Conservation (phyloP, 2,797 vertebrate species). For the Macropodus opercularis region DNA sequence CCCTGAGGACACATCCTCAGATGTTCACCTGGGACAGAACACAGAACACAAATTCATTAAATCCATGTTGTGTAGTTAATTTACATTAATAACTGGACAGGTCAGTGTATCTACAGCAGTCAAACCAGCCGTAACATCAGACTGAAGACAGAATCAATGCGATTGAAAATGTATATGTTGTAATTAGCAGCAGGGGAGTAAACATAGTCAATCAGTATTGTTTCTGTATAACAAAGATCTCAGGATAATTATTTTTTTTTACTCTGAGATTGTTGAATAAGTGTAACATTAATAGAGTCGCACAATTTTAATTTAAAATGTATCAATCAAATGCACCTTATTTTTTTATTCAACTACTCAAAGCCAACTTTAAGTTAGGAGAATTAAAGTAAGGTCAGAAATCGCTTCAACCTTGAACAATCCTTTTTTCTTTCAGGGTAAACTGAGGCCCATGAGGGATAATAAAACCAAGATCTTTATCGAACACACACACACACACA, state of each 20-base stretch:
- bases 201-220: background rate
- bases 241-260: too few species aligned
- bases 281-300: too few species aligned
- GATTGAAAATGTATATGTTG: too few species aligned
- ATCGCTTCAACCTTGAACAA: constrained; percentile 9
- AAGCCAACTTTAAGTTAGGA: too few species aligned
- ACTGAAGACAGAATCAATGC: background rate
- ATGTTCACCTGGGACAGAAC: constrained; percentile 87
- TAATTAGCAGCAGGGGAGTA: background rate
- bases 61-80: constrained; percentile 3
- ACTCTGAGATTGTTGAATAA: too few species aligned
- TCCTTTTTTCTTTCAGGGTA: constrained; percentile 21
- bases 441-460: constrained; percentile 11
- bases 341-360: too few species aligned
- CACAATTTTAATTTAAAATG: too few species aligned
- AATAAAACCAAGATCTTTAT: constrained; percentile 39
- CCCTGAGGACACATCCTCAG: constrained; percentile 93
- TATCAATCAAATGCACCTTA: too few species aligned
- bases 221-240: too few species aligned
- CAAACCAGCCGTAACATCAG: background rate
- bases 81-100: background rate
- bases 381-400: too few species aligned
- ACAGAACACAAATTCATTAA: background rate
- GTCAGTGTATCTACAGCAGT: background rate
- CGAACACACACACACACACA: constrained; percentile 14